Conservation (phyloP, 2,113 vertebrate genomes). For the crab-eating macaque (Macaca fascicularis) region T2T-MFA8v1.1 NC_088378.1:23771501-23772000, state of each 20-base stretch:
- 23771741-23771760: not conserved
- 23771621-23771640: not conserved
- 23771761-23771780: not conserved
- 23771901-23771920: constrained; percentile 30
- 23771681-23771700: not conserved
- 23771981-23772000: not conserved
- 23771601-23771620: constrained; percentile 15
- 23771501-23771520: too few relatives aligned
- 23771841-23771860: constrained; percentile 28
- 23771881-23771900: constrained; percentile 20
- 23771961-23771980: not conserved
- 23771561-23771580: too few relatives aligned
- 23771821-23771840: constrained; percentile 29
- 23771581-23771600: too few relatives aligned
- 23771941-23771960: not conserved
- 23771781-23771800: constrained; percentile 33
- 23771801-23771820: constrained; percentile 2
- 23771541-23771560: too few relatives aligned
- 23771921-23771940: not conserved
- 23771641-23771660: constrained; percentile 2
- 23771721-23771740: not conserved
- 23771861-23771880: constrained; percentile 39
- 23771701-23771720: constrained; percentile 3
- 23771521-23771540: too few relatives aligned
- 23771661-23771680: not conserved